Percentiles rank a stretch among this genome's conserved stretches.
phyloP scores from a whole-genome alignment of 2,888 invertebrate genomes.

The Dendrolimus houi region DNA sequence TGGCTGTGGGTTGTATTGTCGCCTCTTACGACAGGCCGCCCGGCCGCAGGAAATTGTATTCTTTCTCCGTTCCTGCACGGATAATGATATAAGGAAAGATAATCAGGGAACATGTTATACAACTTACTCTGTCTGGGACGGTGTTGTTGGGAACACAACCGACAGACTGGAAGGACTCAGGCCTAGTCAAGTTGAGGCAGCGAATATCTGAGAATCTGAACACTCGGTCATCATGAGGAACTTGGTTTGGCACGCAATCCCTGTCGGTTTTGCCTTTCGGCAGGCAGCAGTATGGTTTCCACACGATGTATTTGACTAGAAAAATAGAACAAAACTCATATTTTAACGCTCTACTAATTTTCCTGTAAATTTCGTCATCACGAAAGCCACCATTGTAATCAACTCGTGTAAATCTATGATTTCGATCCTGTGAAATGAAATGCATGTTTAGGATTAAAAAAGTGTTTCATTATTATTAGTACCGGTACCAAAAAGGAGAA shows the following conservation, averaged over 20 bases:
- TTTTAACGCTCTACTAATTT: not conserved
- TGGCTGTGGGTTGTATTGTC: too few relatives aligned
- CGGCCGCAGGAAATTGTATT: too few relatives aligned
- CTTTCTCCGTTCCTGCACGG: too few relatives aligned
- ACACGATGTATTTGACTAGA: constrained; percentile 31
- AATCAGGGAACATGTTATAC: too few relatives aligned
- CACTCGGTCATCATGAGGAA: constrained; percentile 37
- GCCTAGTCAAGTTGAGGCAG: constrained; percentile 40
- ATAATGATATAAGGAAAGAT: too few relatives aligned
- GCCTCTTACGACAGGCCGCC: too few relatives aligned
- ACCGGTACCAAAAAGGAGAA: too few relatives aligned
- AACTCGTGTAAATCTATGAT: too few relatives aligned
- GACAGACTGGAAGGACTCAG: constrained; percentile 33
- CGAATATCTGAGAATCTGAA: constrained; percentile 34
- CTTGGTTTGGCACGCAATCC: constrained; percentile 27
- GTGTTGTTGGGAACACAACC: constrained; percentile 30
- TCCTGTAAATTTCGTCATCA: not conserved
- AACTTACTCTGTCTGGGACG: constrained; percentile 31
- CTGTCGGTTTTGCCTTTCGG: constrained; percentile 26
- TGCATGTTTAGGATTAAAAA: too few relatives aligned
- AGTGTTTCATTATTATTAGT: too few relatives aligned
- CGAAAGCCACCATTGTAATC: too few relatives aligned
- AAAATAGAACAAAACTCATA: constrained; percentile 1
- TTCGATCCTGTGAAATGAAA: too few relatives aligned
- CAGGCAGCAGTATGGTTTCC: constrained; percentile 35